Percentiles rank a stretch among this genome's conserved stretches.
phyloP scores from a whole-genome alignment of 2,797 vertebrate genomes.

The Macropus fuliginosus region DNA sequence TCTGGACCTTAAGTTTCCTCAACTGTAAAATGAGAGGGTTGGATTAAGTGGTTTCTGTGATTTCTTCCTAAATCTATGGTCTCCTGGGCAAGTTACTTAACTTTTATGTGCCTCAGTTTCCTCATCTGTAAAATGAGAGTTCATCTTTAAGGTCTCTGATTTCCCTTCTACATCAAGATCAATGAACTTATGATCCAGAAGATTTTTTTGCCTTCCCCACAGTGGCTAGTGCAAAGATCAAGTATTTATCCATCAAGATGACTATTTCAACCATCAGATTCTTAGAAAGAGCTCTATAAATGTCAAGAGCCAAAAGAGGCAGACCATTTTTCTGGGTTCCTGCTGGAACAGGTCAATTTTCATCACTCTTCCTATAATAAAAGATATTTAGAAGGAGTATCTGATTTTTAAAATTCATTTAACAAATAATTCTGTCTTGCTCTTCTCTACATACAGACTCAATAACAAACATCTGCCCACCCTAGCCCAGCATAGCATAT shows the following conservation, averaged over 20 bases:
- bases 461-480: background rate
- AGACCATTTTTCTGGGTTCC: background rate
- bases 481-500: background rate
- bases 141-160: background rate
- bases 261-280: background rate
- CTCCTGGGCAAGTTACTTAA: background rate
- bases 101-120: background rate
- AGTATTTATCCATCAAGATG: background rate
- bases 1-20: background rate
- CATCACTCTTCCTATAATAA: background rate
- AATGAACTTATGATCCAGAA: background rate
- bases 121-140: background rate
- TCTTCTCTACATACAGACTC: background rate
- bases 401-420: too few species aligned
- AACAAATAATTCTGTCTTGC: too few species aligned
- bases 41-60: background rate
- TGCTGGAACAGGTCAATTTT: background rate
- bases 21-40: background rate
- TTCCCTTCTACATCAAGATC: background rate
- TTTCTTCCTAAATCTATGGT: background rate
- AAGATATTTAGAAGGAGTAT: background rate
- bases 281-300: background rate
- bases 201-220: background rate
- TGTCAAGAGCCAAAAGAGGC: background rate
- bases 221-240: background rate